phyloP scores from a whole-genome alignment of 2,888 invertebrate genomes.

The Phragmatobia fuliginosa region DNA sequence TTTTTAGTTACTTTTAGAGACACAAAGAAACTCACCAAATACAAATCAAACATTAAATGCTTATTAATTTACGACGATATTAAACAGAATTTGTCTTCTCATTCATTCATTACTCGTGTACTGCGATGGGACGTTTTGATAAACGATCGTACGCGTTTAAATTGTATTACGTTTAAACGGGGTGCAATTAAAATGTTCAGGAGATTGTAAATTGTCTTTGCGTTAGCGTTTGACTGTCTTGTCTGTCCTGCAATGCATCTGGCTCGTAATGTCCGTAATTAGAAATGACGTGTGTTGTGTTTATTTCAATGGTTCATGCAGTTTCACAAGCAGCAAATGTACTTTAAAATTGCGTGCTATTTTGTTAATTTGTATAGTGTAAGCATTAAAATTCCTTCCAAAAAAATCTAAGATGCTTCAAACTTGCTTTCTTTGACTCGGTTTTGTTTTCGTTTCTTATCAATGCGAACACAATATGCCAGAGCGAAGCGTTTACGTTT shows the following conservation, averaged over 20 bases:
- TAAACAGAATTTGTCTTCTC: conserved; percentile 55
- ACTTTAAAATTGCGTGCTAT: neutral
- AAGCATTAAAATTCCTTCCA: too few relatives aligned
- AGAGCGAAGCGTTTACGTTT: too few relatives aligned
- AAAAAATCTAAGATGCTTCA: too few relatives aligned
- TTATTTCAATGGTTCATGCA: conserved; percentile 25
- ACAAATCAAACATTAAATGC: conserved; percentile 58
- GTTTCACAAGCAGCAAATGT: neutral
- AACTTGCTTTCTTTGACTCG: too few relatives aligned
- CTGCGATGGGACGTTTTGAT: conserved; percentile 60
- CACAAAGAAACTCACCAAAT: conserved; percentile 33
- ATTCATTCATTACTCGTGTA: conserved; percentile 56
- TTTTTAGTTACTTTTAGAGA: conserved; percentile 5
- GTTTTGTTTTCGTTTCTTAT: too few relatives aligned
- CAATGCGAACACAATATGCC: too few relatives aligned
- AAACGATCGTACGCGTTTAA: conserved; percentile 66
- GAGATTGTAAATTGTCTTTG: conserved; percentile 63
- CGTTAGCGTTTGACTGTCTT: conserved; percentile 48
- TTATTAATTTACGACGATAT: conserved; percentile 64
- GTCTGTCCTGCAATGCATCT: conserved; percentile 46
- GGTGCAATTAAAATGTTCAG: conserved; percentile 71
- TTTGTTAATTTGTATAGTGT: neutral
- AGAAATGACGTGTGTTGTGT: conserved; percentile 51
- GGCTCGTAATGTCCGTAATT: conserved; percentile 57
- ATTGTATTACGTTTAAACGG: conserved; percentile 70